Evolutionary conservation across 2,888 invertebrate genomes (phyloP).

Genomic region (Temnothorax ravouxi): DNA sequence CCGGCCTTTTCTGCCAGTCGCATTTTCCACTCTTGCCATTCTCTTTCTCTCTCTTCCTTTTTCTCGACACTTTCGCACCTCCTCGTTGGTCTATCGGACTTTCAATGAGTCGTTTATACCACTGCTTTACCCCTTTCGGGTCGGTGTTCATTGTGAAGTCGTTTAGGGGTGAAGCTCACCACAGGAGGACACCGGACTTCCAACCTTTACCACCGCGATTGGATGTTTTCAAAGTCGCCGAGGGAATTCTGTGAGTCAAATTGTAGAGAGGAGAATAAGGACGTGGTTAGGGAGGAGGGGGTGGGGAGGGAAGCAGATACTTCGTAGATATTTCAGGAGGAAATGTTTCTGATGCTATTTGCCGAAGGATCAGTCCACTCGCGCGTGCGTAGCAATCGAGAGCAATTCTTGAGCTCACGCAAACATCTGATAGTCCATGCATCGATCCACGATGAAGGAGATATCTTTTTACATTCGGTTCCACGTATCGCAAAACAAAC

Average conservation of each 20-base stretch:
- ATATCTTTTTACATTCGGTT: constrained; percentile 29
- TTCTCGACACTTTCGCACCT: background rate
- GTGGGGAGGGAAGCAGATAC: background rate
- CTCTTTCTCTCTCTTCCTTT: background rate
- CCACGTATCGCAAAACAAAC: constrained; percentile 30
- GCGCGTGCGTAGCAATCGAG: constrained; percentile 40
- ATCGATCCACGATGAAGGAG: constrained; percentile 37
- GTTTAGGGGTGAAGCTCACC: constrained; percentile 40
- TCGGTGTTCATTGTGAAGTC: constrained; percentile 52
- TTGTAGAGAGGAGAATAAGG: constrained; percentile 10
- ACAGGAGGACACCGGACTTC: constrained; percentile 42
- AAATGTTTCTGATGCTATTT: constrained; percentile 56
- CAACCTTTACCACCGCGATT: constrained; percentile 40
- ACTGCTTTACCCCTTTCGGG: constrained; percentile 69
- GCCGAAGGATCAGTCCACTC: constrained; percentile 46
- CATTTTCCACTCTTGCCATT: constrained; percentile 23
- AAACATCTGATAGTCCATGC: constrained; percentile 40
- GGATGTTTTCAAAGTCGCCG: constrained; percentile 50
- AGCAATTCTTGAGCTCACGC: constrained; percentile 43
- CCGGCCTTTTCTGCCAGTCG: constrained; percentile 47
- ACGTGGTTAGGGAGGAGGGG: background rate
- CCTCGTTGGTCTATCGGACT: constrained; percentile 74
- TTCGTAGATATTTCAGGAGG: constrained; percentile 51
- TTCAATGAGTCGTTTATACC: constrained; percentile 79
- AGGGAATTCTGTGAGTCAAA: constrained; percentile 55